Percentiles rank a stretch among this genome's conserved stretches.
Conservation (phyloP, 2,113 vertebrate genomes). For the Camelus bactrianus region DNA sequence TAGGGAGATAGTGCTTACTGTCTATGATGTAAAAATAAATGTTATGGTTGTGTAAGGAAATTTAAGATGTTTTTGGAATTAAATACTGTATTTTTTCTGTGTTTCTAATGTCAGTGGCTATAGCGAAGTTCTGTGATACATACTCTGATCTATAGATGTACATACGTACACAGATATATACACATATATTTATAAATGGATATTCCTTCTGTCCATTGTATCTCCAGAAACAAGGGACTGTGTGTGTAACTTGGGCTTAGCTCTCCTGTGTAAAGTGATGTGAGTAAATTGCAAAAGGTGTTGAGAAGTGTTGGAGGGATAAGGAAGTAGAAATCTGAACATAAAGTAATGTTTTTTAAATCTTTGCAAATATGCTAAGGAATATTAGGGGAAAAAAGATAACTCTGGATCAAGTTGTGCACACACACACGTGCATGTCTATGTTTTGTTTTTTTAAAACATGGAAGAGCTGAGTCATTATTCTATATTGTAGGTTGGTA, state of each 20-base stretch:
- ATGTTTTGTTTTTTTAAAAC: not conserved
- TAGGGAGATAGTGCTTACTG: not conserved
- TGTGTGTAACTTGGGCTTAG: not conserved
- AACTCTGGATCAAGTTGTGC: not conserved
- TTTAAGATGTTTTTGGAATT: not conserved
- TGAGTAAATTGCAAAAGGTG: not conserved
- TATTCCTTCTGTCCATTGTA: not conserved
- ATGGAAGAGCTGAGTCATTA: not conserved
- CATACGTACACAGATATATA: not conserved
- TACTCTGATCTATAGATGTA: not conserved
- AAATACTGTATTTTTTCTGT: not conserved
- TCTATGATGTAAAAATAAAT: not conserved
- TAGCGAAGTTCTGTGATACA: not conserved
- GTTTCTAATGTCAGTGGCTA: not conserved
- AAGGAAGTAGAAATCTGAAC: not conserved
- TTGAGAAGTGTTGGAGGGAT: not conserved
- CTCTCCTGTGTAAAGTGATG: not conserved
- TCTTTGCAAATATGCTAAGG: not conserved
- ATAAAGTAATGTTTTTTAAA: not conserved
- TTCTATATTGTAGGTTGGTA: not conserved
- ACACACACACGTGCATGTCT: not conserved
- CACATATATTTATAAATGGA: not conserved
- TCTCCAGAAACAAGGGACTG: not conserved
- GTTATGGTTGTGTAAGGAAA: not conserved
- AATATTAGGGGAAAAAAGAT: not conserved